Conservation (phyloP, 2,888 invertebrate species). For the Dasypogon diadema region DNA sequence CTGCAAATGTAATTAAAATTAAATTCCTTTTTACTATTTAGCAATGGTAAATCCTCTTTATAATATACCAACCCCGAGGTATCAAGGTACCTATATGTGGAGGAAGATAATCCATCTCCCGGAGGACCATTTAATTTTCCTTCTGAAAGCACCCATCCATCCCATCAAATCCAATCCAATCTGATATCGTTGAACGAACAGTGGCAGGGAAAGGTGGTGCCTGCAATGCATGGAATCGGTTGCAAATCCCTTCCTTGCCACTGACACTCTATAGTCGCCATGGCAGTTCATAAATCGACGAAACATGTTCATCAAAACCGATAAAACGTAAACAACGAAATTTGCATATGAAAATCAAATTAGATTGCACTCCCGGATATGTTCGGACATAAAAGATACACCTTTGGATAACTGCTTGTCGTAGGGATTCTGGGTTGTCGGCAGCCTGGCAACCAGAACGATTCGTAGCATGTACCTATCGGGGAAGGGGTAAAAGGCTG, state of each 20-base stretch:
- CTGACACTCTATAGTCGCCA: background rate
- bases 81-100: background rate
- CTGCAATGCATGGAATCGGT: background rate
- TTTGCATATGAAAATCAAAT: slow-evolving; percentile 37
- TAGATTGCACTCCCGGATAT: slow-evolving; percentile 2
- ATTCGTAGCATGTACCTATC: no score
- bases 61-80: background rate
- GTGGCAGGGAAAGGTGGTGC: background rate
- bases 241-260: background rate
- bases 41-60: background rate
- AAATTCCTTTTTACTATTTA: background rate
- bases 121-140: slow-evolving; percentile 33
- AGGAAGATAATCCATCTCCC: background rate
- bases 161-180: slow-evolving; percentile 36
- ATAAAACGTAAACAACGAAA: slow-evolving; percentile 35
- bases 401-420: background rate
- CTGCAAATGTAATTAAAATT: slow-evolving; percentile 30
- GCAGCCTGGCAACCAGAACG: background rate
- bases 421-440: background rate
- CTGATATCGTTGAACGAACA: background rate
- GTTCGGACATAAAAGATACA: background rate
- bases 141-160: slow-evolving; percentile 29
- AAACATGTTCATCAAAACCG: slow-evolving; percentile 41
- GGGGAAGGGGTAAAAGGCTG: no score
- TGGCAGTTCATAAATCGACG: slow-evolving; percentile 29